Conservation (phyloP, 2,888 invertebrate genomes). For the Tuta absoluta region DNA sequence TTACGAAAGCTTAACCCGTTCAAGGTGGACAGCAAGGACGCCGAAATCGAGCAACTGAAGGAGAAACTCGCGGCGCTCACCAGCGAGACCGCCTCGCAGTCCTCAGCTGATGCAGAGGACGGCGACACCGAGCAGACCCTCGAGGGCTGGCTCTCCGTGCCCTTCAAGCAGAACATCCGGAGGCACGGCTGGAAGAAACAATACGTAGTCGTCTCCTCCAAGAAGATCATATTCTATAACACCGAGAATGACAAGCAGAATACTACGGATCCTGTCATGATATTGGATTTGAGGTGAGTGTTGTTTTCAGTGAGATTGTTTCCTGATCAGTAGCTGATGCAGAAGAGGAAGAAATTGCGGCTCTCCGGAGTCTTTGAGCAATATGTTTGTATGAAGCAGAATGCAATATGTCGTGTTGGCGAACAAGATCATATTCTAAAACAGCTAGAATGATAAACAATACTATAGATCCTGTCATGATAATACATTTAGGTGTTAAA, state of each 20-base stretch:
- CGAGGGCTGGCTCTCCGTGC: conserved; percentile 98
- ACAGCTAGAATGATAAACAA: no score
- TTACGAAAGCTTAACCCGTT: neutral
- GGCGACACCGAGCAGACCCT: conserved; percentile 90
- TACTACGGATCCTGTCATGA: conserved; percentile 95
- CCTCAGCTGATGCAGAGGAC: conserved; percentile 93
- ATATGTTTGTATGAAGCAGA: no score
- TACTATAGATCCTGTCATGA: no score
- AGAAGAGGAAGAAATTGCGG: no score
- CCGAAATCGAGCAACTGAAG: conserved; percentile 95
- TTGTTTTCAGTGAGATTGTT: neutral
- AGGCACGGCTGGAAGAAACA: conserved; percentile 98
- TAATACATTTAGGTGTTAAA: no score
- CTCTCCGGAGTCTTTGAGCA: no score
- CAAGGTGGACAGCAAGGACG: conserved; percentile 95
- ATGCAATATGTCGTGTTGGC: no score
- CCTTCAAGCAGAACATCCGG: conserved; percentile 96
- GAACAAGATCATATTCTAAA: no score
- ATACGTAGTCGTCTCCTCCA: conserved; percentile 97
- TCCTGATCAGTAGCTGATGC: neutral
- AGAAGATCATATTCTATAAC: conserved; percentile 98
- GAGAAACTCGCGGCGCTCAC: conserved; percentile 90
- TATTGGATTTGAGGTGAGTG: conserved; percentile 94
- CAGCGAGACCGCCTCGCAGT: conserved; percentile 94
- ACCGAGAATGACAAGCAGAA: conserved; percentile 96